phyloP scores from a whole-genome alignment of 2,797 vertebrate species.

The Harpagifer antarcticus region DNA sequence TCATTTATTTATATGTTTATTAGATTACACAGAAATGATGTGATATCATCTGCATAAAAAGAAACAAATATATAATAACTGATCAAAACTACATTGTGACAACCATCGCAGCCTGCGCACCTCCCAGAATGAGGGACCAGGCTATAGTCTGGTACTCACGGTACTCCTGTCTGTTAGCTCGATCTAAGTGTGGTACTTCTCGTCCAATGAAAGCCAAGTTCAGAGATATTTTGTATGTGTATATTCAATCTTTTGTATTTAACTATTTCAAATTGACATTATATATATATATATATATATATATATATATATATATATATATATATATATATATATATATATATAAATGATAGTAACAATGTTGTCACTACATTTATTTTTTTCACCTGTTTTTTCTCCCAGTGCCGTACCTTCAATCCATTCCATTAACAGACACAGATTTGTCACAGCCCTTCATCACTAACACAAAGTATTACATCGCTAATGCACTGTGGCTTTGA shows the following conservation, averaged over 20 bases:
- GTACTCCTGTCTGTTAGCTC: slow-evolving; percentile 47
- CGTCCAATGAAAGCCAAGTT: slow-evolving; percentile 50
- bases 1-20: slow-evolving; percentile 74
- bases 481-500: not conserved
- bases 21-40: slow-evolving; percentile 53
- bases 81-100: slow-evolving; percentile 38
- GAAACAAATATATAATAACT: slow-evolving; percentile 14
- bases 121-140: slow-evolving; percentile 52
- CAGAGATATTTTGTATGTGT: slow-evolving; percentile 77
- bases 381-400: slow-evolving; percentile 59
- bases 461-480: not conserved
- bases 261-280: slow-evolving; percentile 77
- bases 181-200: slow-evolving; percentile 54
- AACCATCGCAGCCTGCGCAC: slow-evolving; percentile 17
- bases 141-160: slow-evolving; percentile 38
- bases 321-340: slow-evolving; percentile 15
- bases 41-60: slow-evolving; percentile 42
- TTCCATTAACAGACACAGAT: slow-evolving; percentile 78
- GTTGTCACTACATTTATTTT: slow-evolving; percentile 73
- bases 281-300: slow-evolving; percentile 25
- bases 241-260: slow-evolving; percentile 82
- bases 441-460: slow-evolving; percentile 32
- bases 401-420: slow-evolving; percentile 77
- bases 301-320: slow-evolving; percentile 21
- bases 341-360: slow-evolving; percentile 66